Evolutionary conservation across 1,140 invertebrate species (phyloP), one percentile per base, ranked within the genome.

Genomic region (Myzus persicae): DNA sequence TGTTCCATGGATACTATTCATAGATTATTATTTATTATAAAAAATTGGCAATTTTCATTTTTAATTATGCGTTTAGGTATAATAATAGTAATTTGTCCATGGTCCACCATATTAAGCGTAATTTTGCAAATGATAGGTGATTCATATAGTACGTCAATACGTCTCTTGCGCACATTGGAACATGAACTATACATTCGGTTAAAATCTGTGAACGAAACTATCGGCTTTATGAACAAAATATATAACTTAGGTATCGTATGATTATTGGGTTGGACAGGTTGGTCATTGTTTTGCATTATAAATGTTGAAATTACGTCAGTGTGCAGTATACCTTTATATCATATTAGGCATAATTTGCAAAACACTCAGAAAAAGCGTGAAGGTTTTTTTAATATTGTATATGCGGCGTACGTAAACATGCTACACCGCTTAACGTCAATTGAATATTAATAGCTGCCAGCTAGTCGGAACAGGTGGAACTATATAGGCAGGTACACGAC

Each of bases 311-410:
- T 76, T 14, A n/a, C n/a, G 59, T 59, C 54, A 59, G 26, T 59
- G 8, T 76, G 59, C 1, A 76, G 36, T n/a, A 5, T 18, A 76
- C n/a, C n/a, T n/a, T n/a, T n/a, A 18, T 76, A 18, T 67, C 1
- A n/a, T 67, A 67, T n/a, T 67, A n/a, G n/a, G 31, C 59, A 76
- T n/a, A n/a, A 76, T 76, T 76, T 76, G 59, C 59, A 76, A 76
- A 76, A 76, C 59, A 76, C 14, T 76, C 14, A 18, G 59, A 76
- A n/a, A 76, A n/a, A 76, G 14, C 59, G 4, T 76, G 59, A 76
- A 76, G 59, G 59, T 76, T 76, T 76, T 76, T 18, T 76, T n/a
- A n/a, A 14, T n/a, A 76, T 76, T n/a, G n/a, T 76, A n/a, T 76
- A 76, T 76, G 14, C 59, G 36, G 14, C 36, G 14, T 76, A 67